Base-by-base conservation (phyloP, 2,888 invertebrate genomes). In the Chaetoderma sp. region DNA sequence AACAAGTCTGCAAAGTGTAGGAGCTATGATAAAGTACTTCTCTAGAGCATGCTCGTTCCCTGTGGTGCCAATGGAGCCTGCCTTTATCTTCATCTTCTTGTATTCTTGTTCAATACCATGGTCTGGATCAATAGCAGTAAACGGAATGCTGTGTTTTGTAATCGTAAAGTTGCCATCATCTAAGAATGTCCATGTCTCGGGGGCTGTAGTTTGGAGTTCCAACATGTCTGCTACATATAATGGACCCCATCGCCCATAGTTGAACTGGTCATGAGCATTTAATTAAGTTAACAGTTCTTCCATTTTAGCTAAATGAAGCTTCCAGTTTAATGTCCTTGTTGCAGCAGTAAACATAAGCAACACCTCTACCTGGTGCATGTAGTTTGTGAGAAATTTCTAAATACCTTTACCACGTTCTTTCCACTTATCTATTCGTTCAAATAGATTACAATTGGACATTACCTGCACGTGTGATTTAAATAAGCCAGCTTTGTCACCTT, bases 131-230 rank as follows among this genome's bases (percentile, higher is more conserved):
- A n/a, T n/a, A n/a, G n/a, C n/a, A 6, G 18, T n/a, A 18, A 6
- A 45, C 16, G 6, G 10, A n/a, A 36, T n/a, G n/a, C 10, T 36
- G 10, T 36, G 39, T 36, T 36, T 36, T 36, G 39, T 36, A 36
- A 36, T 45, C 18, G 8, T 18, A 45, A 45, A 45, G 21, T n/a
- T 45, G 10, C 47, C 18, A 18, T n/a, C 47, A 45, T 45, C 47
- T 45, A 45, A 18, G 21, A 45, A 45, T 23, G 10, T 10, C 39
- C 39, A 45, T 18, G 47, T 45, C 47, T 45, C 47, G 21, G 47
- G 47, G 47, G 16, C 47, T 45, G 47, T 23, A 45, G 10, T 45
- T 45, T 45, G 47, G 18, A 45, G 47, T 45, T 45, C 47, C 47
- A 45, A 18, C 47, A 45, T 45, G 18, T 45, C 47, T 45, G 47